These are phyloP conservation scores for Chelmon rostratus DNA, from an alignment of 2,797 vertebrate species.

Conservation along the genomic window DNA sequence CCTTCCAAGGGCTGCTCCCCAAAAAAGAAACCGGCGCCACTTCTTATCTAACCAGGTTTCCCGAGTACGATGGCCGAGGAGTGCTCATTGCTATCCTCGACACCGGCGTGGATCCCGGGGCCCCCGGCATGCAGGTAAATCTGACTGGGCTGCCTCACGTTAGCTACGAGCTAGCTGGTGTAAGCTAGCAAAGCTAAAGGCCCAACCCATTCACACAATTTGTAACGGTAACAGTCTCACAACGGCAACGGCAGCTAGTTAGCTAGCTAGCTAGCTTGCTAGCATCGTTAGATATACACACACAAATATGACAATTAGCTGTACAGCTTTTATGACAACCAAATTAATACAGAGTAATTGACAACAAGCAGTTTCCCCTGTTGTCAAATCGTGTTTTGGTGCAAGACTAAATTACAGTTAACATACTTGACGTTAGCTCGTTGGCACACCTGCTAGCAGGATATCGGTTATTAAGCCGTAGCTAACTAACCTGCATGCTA, in stretches of 20 bases:
- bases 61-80: conserved; percentile 95
- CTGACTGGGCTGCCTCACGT: conserved; percentile 53
- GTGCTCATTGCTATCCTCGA: conserved; percentile 95
- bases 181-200: conserved; percentile 68
- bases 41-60: conserved; percentile 92
- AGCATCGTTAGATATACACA: not conserved
- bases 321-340: conserved; percentile 40
- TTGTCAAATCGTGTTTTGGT: not conserved
- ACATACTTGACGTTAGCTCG: not conserved
- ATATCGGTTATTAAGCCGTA: not conserved
- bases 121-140: conserved; percentile 97
- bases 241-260: conserved; percentile 14
- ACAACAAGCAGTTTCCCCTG: not conserved
- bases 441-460: conserved; percentile 27
- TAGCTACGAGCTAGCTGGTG: conserved; percentile 40
- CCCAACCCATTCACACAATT: conserved; percentile 59
- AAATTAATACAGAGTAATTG: not conserved
- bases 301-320: not conserved
- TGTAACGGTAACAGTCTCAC: conserved; percentile 7
- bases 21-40: conserved; percentile 97
- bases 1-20: conserved; percentile 95
- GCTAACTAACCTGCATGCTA: not conserved
- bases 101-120: conserved; percentile 97
- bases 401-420: not conserved
- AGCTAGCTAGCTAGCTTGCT: conserved; percentile 14